Percentiles rank a stretch among this genome's conserved stretches.
These are phyloP conservation scores for Onthophagus sagittarius DNA, from an alignment of 2,888 invertebrate species.

Conservation along the genomic window DNA sequence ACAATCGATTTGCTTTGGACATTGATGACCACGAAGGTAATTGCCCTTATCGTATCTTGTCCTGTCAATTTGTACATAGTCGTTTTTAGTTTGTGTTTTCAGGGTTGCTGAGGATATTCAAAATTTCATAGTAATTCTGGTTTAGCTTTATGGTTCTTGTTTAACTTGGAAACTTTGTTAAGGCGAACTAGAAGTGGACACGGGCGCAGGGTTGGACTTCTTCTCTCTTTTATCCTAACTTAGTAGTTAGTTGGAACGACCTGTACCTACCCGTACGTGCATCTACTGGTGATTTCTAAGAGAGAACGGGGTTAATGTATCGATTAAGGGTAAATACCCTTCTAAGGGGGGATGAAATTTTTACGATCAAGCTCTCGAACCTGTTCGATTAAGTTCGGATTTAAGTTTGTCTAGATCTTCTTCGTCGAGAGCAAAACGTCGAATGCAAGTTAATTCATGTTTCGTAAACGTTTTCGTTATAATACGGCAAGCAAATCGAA, in stretches of 20 bases:
- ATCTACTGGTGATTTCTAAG: neutral
- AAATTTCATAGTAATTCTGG: neutral
- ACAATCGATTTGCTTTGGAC: neutral
- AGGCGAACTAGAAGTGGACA: neutral
- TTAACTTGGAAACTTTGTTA: constrained; percentile 5
- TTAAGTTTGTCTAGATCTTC: neutral
- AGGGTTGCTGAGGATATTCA: neutral
- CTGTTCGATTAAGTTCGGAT: neutral
- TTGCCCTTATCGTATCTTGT: neutral
- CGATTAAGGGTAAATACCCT: neutral
- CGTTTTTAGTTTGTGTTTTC: neutral
- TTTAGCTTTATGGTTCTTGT: neutral
- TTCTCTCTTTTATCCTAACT: neutral
- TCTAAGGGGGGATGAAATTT: neutral
- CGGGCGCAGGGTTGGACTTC: neutral
- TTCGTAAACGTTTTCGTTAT: neutral
- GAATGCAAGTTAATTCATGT: neutral
- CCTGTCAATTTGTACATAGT: neutral
- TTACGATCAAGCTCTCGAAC: neutral
- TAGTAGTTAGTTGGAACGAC: neutral
- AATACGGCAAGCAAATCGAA: no score
- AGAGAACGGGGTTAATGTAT: neutral
- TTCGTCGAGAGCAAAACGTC: neutral
- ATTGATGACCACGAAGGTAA: neutral
- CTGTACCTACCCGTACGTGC: neutral